A percentile compares a stretch with the other conserved stretches of the same genome.
Evolutionary conservation across 1,140 invertebrate genomes (phyloP).

Genomic region (Proctacanthus coquilletti): DNA sequence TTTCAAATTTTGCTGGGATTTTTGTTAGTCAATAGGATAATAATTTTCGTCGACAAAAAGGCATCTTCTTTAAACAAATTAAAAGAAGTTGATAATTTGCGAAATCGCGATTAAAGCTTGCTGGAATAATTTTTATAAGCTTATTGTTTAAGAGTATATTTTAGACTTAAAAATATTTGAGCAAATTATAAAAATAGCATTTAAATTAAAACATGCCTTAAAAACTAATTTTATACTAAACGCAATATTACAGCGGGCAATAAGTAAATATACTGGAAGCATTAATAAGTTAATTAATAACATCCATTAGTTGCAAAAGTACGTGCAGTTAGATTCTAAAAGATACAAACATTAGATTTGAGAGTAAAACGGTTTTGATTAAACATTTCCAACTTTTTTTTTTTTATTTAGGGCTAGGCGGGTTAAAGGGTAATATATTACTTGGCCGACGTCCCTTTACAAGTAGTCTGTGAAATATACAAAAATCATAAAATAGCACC

Average conservation of each 20-base stretch:
- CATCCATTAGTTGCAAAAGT: slow-evolving; percentile 7
- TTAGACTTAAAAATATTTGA: too few species aligned
- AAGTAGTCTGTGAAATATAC: slow-evolving; percentile 19
- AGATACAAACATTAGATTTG: slow-evolving; percentile 9
- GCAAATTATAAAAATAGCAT: too few species aligned
- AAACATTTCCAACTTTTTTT: slow-evolving; percentile 12
- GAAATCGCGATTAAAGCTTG: too few species aligned
- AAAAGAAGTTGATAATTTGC: too few species aligned
- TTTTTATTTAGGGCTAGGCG: slow-evolving; percentile 3
- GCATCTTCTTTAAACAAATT: too few species aligned
- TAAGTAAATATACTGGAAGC: neutral
- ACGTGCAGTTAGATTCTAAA: slow-evolving; percentile 6
- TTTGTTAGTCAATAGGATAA: too few species aligned
- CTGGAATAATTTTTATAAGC: too few species aligned
- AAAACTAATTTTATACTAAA: too few species aligned
- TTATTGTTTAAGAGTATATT: too few species aligned
- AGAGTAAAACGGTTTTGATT: slow-evolving; percentile 10
- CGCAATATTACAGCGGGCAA: slow-evolving; percentile 1
- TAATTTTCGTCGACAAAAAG: too few species aligned
- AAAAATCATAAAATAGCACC: neutral
- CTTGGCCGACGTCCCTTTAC: slow-evolving; percentile 27
- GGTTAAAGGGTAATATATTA: slow-evolving; percentile 26
- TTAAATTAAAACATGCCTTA: too few species aligned
- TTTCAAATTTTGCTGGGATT: too few species aligned
- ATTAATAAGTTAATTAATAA: slow-evolving; percentile 2